A percentile compares a stretch with the other conserved stretches of the same genome.
These are phyloP conservation scores for Spodoptera litura DNA, from an alignment of 1,140 invertebrate species.

Conservation along the genomic window DNA sequence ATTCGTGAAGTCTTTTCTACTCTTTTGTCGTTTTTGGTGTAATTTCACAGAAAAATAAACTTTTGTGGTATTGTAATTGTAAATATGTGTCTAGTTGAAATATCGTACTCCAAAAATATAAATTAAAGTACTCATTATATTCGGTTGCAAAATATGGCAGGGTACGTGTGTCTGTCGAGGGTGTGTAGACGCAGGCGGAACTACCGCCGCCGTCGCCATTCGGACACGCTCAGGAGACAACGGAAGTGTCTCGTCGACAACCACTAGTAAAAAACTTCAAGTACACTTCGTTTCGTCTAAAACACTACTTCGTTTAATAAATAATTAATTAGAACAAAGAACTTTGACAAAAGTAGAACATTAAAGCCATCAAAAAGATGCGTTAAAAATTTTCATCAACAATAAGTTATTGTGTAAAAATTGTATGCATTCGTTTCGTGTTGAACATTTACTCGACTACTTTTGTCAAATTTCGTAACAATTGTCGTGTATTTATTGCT, in stretches of 20 bases:
- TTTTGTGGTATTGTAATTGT: slow-evolving; percentile 55
- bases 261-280: slow-evolving; percentile 60
- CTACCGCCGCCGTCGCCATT: neutral
- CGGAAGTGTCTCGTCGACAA: slow-evolving; percentile 35
- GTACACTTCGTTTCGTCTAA: slow-evolving; percentile 61
- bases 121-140: slow-evolving; percentile 50
- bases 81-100: slow-evolving; percentile 53
- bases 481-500: slow-evolving; percentile 79
- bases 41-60: slow-evolving; percentile 57
- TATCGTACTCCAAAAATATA: slow-evolving; percentile 68
- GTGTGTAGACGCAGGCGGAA: neutral
- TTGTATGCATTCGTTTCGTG: slow-evolving; percentile 42
- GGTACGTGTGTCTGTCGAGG: neutral
- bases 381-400: slow-evolving; percentile 58
- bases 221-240: slow-evolving; percentile 4
- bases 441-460: slow-evolving; percentile 56
- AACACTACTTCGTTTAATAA: slow-evolving; percentile 59
- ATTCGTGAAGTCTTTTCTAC: slow-evolving; percentile 37
- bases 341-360: slow-evolving; percentile 74
- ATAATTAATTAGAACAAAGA: slow-evolving; percentile 67
- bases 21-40: slow-evolving; percentile 14
- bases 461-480: slow-evolving; percentile 76
- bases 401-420: slow-evolving; percentile 52
- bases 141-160: slow-evolving; percentile 12
- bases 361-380: slow-evolving; percentile 58